phyloP scores from a whole-genome alignment of 2,797 vertebrate species.

The Ctenochaetus hawaiiensis region DNA sequence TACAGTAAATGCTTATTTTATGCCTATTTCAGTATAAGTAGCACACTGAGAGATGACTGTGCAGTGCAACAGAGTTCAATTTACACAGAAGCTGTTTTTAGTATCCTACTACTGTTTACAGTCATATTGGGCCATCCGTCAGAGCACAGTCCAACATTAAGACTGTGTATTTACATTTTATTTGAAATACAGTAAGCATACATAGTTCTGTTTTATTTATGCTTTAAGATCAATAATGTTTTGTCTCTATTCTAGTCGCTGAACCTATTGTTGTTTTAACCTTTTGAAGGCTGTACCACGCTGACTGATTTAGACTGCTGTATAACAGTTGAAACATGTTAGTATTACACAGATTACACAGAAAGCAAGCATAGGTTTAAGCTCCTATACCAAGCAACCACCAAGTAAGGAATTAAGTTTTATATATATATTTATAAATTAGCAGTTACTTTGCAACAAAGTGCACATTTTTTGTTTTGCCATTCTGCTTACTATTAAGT shows the following conservation, averaged over 20 bases:
- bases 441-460: conserved; percentile 83
- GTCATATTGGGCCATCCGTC: conserved; percentile 32
- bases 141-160: conserved; percentile 43
- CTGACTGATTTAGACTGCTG: conserved; percentile 66
- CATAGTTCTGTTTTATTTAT: conserved; percentile 42
- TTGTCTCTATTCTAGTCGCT: conserved; percentile 55
- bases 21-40: conserved; percentile 59
- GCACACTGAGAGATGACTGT: conserved; percentile 58
- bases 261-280: conserved; percentile 49
- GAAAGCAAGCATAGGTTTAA: conserved; percentile 77
- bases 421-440: conserved; percentile 19
- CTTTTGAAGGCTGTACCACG: conserved; percentile 67
- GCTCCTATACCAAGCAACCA: conserved; percentile 63
- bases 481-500: conserved; percentile 73
- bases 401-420: conserved; percentile 59
- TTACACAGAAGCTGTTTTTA: conserved; percentile 57
- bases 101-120: conserved; percentile 30
- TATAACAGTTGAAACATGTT: conserved; percentile 73
- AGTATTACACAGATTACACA: conserved; percentile 76
- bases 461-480: conserved; percentile 85
- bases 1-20: conserved; percentile 53
- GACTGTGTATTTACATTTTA: conserved; percentile 43
- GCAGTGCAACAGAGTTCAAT: conserved; percentile 61
- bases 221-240: conserved; percentile 31
- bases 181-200: conserved; percentile 47